A percentile compares a stretch with the other conserved stretches of the same genome.
Conservation (phyloP, 2,113 vertebrate species). For the Agapornis roseicollis region DNA sequence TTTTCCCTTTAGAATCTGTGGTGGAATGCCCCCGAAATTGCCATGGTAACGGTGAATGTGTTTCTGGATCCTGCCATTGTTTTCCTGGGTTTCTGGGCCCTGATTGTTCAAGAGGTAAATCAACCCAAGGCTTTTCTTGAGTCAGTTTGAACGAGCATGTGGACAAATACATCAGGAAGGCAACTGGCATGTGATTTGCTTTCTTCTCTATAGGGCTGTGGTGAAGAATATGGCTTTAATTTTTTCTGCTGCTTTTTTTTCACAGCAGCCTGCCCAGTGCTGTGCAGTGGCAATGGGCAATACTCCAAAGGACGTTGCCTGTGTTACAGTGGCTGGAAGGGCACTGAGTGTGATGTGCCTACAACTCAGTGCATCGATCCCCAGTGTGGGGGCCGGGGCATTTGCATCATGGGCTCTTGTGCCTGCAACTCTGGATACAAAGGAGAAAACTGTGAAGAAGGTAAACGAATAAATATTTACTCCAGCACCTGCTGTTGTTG, state of each 20-base stretch:
- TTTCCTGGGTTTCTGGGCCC: constrained; percentile 97
- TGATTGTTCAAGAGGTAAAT: constrained; percentile 94
- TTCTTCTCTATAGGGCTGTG: neutral
- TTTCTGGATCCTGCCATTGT: constrained; percentile 95
- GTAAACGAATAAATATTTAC: constrained; percentile 74
- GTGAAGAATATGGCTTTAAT: neutral
- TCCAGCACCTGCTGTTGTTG: neutral
- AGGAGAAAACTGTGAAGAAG: constrained; percentile 92
- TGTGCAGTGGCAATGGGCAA: constrained; percentile 96
- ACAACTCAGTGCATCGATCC: constrained; percentile 89
- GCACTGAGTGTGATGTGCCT: constrained; percentile 93
- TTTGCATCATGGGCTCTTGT: constrained; percentile 91
- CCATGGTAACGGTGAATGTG: constrained; percentile 96
- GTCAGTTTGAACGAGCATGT: neutral
- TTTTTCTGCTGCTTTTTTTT: constrained; percentile 51
- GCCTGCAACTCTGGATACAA: constrained; percentile 94
- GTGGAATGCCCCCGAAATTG: constrained; percentile 96
- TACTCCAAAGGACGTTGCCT: constrained; percentile 97
- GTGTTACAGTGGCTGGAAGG: constrained; percentile 98
- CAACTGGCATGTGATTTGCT: neutral
- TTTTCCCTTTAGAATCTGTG: constrained; percentile 85
- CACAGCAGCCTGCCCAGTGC: constrained; percentile 92
- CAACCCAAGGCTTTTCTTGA: constrained; percentile 8
- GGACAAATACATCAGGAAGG: neutral
- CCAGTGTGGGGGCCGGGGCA: constrained; percentile 90